Evolutionary conservation across 2,888 invertebrate species (phyloP).

Genomic region (Noctua pronuba): DNA sequence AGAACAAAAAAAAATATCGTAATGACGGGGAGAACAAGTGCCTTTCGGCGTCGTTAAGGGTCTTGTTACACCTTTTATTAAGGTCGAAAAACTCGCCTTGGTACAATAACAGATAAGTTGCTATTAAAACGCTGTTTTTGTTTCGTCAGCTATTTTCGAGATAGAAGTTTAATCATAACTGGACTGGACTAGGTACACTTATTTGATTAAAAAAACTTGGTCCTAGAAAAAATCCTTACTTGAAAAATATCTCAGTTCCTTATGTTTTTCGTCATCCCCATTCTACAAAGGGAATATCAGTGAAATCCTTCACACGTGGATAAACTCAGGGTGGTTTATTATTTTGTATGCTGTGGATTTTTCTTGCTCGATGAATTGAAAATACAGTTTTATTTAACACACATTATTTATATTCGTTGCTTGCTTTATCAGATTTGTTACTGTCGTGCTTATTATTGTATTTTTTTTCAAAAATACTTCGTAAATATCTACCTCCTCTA

Average conservation of each 20-base stretch:
- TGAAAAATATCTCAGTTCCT: not conserved
- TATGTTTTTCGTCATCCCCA: not conserved
- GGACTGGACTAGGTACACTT: not conserved
- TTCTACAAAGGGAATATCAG: not conserved
- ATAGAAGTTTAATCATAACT: not conserved
- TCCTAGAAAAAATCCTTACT: not conserved
- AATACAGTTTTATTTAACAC: not conserved
- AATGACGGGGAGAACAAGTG: too few relatives aligned
- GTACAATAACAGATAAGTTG: not conserved
- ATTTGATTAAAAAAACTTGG: not conserved
- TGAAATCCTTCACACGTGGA: constrained; percentile 5
- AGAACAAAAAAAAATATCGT: too few relatives aligned
- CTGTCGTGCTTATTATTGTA: not conserved
- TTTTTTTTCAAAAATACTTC: not conserved
- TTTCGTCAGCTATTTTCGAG: not conserved
- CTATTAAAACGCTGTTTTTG: not conserved
- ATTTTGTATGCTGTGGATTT: not conserved
- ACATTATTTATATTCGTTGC: not conserved
- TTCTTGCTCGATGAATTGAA: not conserved
- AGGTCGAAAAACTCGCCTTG: too few relatives aligned
- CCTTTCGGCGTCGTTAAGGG: too few relatives aligned
- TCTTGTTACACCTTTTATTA: too few relatives aligned
- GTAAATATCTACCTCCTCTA: not conserved
- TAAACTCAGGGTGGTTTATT: not conserved
- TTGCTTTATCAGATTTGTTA: not conserved